These are phyloP conservation scores for Dynastes grantii DNA, from an alignment of 2,888 invertebrate species.

Conservation along the genomic window DNA sequence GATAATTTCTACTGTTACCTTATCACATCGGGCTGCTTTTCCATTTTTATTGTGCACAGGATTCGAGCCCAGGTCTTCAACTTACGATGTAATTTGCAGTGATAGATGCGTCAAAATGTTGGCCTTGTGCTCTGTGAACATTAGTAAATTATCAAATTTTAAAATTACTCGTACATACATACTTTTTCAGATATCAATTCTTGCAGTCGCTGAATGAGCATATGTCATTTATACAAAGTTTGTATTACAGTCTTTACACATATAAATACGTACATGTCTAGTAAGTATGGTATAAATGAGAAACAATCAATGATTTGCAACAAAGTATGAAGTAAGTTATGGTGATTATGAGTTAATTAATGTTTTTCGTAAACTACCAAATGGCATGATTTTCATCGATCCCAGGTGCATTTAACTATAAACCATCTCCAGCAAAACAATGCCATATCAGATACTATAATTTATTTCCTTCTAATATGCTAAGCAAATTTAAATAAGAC, in stretches of 20 bases:
- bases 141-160: too few species aligned
- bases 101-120: too few species aligned
- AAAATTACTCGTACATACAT: too few species aligned
- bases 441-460: slow-evolving; percentile 9
- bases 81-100: too few species aligned
- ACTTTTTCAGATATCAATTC: too few species aligned
- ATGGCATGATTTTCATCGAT: not conserved
- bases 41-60: too few species aligned
- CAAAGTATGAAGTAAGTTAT: not conserved
- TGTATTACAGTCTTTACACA: not conserved
- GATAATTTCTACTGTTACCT: too few species aligned
- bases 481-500: not conserved
- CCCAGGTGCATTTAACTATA: not conserved
- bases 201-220: too few species aligned
- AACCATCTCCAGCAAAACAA: not conserved
- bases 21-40: too few species aligned
- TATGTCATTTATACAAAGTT: too few species aligned
- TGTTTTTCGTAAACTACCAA: not conserved
- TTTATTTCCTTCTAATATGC: not conserved
- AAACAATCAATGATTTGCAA: slow-evolving; percentile 15
- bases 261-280: not conserved
- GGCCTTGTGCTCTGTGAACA: too few species aligned
- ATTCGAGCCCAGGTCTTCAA: too few species aligned
- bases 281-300: not conserved
- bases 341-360: slow-evolving; percentile 2